Evolutionary conservation across 2,888 invertebrate species (phyloP), one percentile per base, ranked within the genome.

Genomic region (Arge pagana): DNA sequence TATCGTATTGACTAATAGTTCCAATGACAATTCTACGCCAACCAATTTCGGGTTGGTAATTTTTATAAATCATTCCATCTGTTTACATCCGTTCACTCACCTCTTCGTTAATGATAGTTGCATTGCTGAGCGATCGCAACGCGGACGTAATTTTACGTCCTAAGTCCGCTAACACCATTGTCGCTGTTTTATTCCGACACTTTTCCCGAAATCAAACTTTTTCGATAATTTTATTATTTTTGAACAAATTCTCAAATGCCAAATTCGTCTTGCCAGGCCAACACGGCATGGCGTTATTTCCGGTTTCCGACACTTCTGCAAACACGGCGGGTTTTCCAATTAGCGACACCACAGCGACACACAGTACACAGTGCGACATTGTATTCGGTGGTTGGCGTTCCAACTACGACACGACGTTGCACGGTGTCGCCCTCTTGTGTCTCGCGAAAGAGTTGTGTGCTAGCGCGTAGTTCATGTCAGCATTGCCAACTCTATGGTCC

Each of bases 161-260:
- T 78, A 99, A 87, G 85, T 99, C 99, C 71, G 99, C 99, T 86
- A 99, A 91, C 78, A 99, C 99, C 99, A 99, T 99, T 77, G 83
- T 88, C 75, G 48, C 28, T 19, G 35, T 48, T 54, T 35, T 23
- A 42, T 51, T 45, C 41, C 10, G 13, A 26, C 36, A 36, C 43
- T 51, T 19, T 11, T 19, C 5, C 19, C 18, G 23, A 23, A 31
- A 33, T 3, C 11, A n/a, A 35, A 51, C 23, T 35, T 35, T 26
- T 11, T 40, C 19, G 31, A 48, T 51, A 39, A 48, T 28, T 21
- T 15, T 26, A 52, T 30, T 36, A 35, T 45, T 45, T 45, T 52
- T 28, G 26, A 26, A 36, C 48, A 53, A 50, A 42, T 53, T 57
- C 45, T 45, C 33, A 57, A 45, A 39, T 49, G 37, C 23, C 48